These are phyloP conservation scores for Thecophora atra DNA, from an alignment of 2,888 invertebrate genomes.

Conservation along the genomic window DNA sequence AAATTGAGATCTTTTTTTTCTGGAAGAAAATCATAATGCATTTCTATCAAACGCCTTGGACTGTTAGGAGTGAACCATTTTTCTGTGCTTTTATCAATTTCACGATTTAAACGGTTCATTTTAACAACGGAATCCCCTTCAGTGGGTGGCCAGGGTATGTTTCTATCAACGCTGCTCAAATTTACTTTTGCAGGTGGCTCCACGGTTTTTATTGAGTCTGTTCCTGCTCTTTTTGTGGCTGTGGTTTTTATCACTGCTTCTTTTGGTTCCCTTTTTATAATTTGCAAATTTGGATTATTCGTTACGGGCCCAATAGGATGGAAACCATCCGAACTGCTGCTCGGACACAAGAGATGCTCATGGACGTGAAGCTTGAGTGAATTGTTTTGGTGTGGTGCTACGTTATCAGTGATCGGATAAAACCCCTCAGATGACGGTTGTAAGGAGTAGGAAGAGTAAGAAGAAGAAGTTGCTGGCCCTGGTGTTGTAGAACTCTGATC, in stretches of 20 bases:
- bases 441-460: conserved; percentile 15
- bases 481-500: conserved; percentile 45
- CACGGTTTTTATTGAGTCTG: not conserved
- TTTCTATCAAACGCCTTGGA: conserved; percentile 42
- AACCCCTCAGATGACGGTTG: not conserved
- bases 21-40: conserved; percentile 44
- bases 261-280: not conserved
- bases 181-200: not conserved
- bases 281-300: not conserved
- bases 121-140: conserved; percentile 53
- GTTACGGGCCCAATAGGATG: conserved; percentile 14
- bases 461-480: conserved; percentile 46
- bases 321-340: conserved; percentile 48
- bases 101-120: conserved; percentile 49
- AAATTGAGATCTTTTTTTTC: conserved; percentile 47
- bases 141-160: conserved; percentile 41
- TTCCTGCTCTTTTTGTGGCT: not conserved
- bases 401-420: not conserved
- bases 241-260: too few relatives aligned
- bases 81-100: conserved; percentile 48
- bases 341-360: conserved; percentile 47
- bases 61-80: not conserved
- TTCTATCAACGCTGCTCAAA: conserved; percentile 11
- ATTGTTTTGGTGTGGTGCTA: conserved; percentile 37
- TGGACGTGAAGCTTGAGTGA: conserved; percentile 39